phyloP scores from a whole-genome alignment of 2,888 invertebrate genomes.

The Latrodectus elegans region DNA sequence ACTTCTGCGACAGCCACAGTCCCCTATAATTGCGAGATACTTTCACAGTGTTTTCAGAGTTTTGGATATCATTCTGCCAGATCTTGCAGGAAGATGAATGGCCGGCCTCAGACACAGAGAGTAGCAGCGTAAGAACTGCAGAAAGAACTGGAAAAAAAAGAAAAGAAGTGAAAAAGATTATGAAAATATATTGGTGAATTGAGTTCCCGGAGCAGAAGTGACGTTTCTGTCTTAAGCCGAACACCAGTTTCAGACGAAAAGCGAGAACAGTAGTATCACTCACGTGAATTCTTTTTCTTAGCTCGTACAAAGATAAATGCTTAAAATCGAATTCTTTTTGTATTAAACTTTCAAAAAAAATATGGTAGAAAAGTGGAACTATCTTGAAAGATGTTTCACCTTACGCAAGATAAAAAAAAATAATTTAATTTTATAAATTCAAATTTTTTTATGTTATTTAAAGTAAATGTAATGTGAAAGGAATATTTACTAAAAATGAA shows the following conservation, averaged over 20 bases:
- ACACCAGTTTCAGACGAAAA: not conserved
- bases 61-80: slow-evolving; percentile 57
- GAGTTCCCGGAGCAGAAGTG: not conserved
- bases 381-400: too few species aligned
- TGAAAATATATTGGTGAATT: too few species aligned
- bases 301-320: too few species aligned
- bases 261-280: not conserved
- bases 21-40: slow-evolving; percentile 69
- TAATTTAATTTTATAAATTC: too few species aligned
- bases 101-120: slow-evolving; percentile 28
- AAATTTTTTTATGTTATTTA: too few species aligned
- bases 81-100: slow-evolving; percentile 63
- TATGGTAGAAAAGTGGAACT: too few species aligned
- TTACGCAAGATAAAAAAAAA: too few species aligned
- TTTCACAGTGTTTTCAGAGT: slow-evolving; percentile 43
- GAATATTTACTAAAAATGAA: too few species aligned
- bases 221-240: not conserved
- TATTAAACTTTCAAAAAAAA: too few species aligned
- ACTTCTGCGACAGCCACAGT: slow-evolving; percentile 71
- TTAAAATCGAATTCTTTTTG: too few species aligned
- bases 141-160: slow-evolving; percentile 1
- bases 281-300: too few species aligned
- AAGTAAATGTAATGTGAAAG: too few species aligned
- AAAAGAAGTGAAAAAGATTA: not conserved
- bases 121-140: slow-evolving; percentile 20